A percentile compares a stretch with the other conserved stretches of the same genome.
phyloP scores from a whole-genome alignment of 2,888 invertebrate genomes.

The Nymphalis polychloros region DNA sequence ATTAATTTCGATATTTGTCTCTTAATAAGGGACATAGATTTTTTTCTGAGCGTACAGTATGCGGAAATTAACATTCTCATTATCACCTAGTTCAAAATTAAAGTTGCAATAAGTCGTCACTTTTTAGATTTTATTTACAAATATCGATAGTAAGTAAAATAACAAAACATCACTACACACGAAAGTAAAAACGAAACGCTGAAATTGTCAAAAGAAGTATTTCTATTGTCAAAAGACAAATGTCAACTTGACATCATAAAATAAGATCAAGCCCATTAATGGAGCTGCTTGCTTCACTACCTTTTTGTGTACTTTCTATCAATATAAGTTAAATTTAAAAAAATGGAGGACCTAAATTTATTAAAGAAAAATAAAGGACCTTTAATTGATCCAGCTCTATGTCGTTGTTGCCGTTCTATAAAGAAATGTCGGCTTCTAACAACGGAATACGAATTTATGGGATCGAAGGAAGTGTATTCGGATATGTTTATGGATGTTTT shows the following conservation, averaged over 20 bases:
- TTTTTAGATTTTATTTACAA: too few relatives aligned
- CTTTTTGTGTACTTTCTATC: background rate
- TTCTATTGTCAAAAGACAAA: background rate
- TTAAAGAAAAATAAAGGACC: slow-evolving; percentile 56
- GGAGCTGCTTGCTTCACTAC: background rate
- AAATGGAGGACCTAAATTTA: slow-evolving; percentile 36
- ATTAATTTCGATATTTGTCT: background rate
- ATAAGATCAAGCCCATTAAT: slow-evolving; percentile 1
- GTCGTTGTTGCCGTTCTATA: slow-evolving; percentile 70
- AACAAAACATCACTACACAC: background rate
- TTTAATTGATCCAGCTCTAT: slow-evolving; percentile 65
- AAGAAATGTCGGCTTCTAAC: slow-evolving; percentile 72
- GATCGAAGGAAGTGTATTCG: slow-evolving; percentile 66
- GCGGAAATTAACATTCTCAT: too few relatives aligned
- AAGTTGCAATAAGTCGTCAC: too few relatives aligned
- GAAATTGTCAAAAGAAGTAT: background rate
- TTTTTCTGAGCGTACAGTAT: too few relatives aligned
- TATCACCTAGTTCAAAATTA: too few relatives aligned
- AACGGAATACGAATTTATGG: slow-evolving; percentile 66
- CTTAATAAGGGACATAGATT: too few relatives aligned
- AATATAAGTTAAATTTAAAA: slow-evolving; percentile 16
- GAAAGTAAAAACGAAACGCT: slow-evolving; percentile 10
- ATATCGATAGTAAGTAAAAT: too few relatives aligned
- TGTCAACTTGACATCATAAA: slow-evolving; percentile 14
- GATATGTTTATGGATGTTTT: slow-evolving; percentile 76